phyloP scores from a whole-genome alignment of 2,797 vertebrate genomes.

The Oceanodroma leucorhoa region DNA sequence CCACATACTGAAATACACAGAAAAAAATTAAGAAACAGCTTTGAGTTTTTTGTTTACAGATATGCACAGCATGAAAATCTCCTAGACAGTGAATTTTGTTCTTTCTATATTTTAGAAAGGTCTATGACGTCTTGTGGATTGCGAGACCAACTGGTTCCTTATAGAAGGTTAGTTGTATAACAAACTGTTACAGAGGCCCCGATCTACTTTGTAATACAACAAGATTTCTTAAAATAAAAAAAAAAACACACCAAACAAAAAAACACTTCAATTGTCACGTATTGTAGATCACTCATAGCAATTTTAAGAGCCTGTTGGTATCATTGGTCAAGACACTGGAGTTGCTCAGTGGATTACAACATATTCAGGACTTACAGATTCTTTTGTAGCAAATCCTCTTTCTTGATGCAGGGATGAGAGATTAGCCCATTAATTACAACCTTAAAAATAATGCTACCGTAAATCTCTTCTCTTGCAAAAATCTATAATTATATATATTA shows the following conservation, averaged over 20 bases:
- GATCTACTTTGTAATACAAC: background rate
- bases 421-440: background rate
- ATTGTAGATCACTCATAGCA: background rate
- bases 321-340: background rate
- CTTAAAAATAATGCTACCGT: background rate
- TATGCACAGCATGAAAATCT: background rate
- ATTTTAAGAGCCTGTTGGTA: background rate
- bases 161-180: background rate
- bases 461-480: background rate
- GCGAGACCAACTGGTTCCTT: background rate
- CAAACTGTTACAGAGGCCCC: background rate
- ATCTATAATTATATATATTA: background rate
- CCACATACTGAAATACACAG: background rate
- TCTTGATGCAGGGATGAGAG: background rate
- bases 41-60: background rate
- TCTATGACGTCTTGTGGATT: background rate
- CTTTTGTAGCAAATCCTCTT: background rate
- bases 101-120: background rate
- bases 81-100: background rate
- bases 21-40: background rate
- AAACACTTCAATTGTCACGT: accelerated
- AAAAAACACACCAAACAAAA: too few relatives aligned
- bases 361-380: background rate
- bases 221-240: background rate
- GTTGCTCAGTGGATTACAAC: background rate